These are phyloP conservation scores for Papilio protenor DNA, from an alignment of 2,888 invertebrate species.

Conservation along the genomic window DNA sequence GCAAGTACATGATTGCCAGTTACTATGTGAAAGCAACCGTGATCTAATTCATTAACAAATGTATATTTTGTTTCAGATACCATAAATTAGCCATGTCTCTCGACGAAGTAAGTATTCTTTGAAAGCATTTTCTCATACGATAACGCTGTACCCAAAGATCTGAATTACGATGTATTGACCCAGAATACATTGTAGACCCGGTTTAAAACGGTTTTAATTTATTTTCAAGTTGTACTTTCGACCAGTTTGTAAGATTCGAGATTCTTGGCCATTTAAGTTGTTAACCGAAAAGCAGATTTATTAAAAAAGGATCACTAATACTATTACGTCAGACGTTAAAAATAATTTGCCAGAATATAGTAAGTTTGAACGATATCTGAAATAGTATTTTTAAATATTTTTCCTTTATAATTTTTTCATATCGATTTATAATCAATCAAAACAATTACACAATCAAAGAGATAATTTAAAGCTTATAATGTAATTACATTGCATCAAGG, in stretches of 20 bases:
- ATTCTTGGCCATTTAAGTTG: not conserved
- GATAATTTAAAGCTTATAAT: constrained; percentile 8
- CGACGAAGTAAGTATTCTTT: constrained; percentile 71
- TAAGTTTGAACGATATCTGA: not conserved
- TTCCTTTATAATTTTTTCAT: not conserved
- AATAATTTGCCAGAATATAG: too few relatives aligned
- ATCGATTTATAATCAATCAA: not conserved
- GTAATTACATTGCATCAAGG: constrained; percentile 1
- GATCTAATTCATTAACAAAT: constrained; percentile 32
- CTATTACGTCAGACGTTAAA: too few relatives aligned
- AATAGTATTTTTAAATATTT: not conserved
- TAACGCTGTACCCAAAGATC: not conserved
- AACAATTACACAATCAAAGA: not conserved
- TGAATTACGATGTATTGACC: constrained; percentile 28
- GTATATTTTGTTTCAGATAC: constrained; percentile 70
- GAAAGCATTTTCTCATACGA: not conserved
- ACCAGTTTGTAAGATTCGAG: not conserved
- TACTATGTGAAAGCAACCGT: too few relatives aligned
- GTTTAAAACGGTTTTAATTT: not conserved
- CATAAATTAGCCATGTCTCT: constrained; percentile 74
- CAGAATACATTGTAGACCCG: constrained; percentile 27
- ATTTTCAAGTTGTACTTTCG: not conserved
- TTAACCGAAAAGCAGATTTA: not conserved
- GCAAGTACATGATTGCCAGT: not conserved
- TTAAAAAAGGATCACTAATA: not conserved